Base-by-base conservation (phyloP, 1,140 invertebrate species). In the Lepidostoma basale region DNA sequence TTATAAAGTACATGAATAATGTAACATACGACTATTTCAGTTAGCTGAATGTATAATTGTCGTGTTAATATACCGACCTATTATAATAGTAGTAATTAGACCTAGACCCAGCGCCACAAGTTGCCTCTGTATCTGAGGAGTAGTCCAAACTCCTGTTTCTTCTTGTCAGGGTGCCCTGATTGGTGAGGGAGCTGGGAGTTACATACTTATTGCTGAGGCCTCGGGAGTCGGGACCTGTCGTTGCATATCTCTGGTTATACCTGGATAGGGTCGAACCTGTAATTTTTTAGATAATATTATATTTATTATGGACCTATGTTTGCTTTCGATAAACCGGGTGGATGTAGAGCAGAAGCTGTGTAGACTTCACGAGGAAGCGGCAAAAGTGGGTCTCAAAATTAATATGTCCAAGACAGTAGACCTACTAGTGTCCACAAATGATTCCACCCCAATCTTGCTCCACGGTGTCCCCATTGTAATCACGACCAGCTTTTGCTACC, bases 41-140 rank as follows among this genome's bases (percentile, higher is more conserved):
- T n/a, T n/a, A n/a, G n/a, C n/a, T n/a, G n/a, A n/a, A n/a, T n/a
- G n/a, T n/a, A n/a, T n/a, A n/a, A 2, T 36, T 12, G 33, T 36
- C 2, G 14, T 5, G 33, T 36, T 12, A 36, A 9, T 36, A 5
- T 4, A 36, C 28, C 40, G 22, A 39, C 49, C 45, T 49, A 52
- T 71, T 71, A 59, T 67, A 67, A 44, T 81, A 86, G 74, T 90
- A 90, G 76, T 90, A 93, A 75, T 93, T 93, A 76, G 92, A 92
- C 33, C 89, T 89, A 36, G 89, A 88, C 66, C 91, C 85, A 14
- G 89, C 87, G 14, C 90, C 91, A 67, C 90, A 90, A 0, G 90
- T 91, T 1, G 93, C 92, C 84, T 98, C 96, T 0, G 96, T 97
- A 76, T 98, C 96, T 12, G 95, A 97, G 28, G 93, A 93, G 77